A percentile compares a stretch with the other conserved stretches of the same genome.
phyloP scores from a whole-genome alignment of 1,140 invertebrate genomes.

The Diorhabda carinulata region DNA sequence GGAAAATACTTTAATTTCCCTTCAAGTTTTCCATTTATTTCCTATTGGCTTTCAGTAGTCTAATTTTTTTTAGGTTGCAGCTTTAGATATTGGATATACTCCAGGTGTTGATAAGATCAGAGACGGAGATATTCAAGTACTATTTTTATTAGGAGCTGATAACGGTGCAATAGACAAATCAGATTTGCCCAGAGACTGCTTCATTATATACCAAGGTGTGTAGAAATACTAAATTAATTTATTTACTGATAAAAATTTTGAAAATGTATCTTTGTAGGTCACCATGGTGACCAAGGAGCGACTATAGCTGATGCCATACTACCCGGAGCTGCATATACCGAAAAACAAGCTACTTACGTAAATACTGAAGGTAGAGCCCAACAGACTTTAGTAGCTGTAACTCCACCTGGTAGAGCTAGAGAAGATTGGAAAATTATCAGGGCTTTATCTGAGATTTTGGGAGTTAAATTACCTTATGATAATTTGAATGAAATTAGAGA shows the following conservation, averaged over 20 bases:
- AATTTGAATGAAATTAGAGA: constrained; percentile 77
- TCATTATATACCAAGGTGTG: constrained; percentile 88
- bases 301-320: constrained; percentile 89
- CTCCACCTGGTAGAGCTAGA: constrained; percentile 87
- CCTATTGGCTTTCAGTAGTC: no score
- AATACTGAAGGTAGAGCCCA: constrained; percentile 98
- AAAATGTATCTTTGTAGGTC: constrained; percentile 58
- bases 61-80: constrained; percentile 60
- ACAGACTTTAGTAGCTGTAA: constrained; percentile 85
- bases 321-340: constrained; percentile 97
- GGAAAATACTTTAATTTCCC: no score
- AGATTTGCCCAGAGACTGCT: constrained; percentile 77
- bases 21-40: no score
- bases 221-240: not conserved
- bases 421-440: constrained; percentile 98
- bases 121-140: constrained; percentile 69
- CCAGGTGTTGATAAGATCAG: constrained; percentile 70
- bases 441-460: constrained; percentile 71
- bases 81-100: constrained; percentile 91
- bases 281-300: constrained; percentile 94
- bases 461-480: constrained; percentile 84
- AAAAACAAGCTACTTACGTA: constrained; percentile 94
- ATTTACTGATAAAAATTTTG: not conserved
- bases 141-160: constrained; percentile 93
- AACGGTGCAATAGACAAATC: constrained; percentile 72